A percentile compares a stretch with the other conserved stretches of the same genome.
phyloP scores from a whole-genome alignment of 2,113 vertebrate species.

The Callocephalon fimbriatum region DNA sequence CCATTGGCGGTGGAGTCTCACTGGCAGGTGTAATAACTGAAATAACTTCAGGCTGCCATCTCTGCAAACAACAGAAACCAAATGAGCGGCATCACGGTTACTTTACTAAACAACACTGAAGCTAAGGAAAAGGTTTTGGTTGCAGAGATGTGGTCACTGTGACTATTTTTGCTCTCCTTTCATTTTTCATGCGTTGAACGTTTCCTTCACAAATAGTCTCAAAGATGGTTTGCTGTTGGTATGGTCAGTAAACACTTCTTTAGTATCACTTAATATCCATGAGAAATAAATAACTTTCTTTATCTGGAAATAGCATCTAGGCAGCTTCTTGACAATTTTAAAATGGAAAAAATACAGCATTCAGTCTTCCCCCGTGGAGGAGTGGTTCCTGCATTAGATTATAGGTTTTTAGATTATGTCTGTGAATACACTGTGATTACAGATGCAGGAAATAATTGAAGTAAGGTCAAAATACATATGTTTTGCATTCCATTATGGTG shows the following conservation, averaged over 20 bases:
- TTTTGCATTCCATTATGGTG: not conserved
- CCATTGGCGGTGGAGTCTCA: not conserved
- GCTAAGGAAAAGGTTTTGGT: not conserved
- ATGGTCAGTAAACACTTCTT: not conserved
- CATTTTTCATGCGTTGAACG: not conserved
- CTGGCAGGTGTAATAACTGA: not conserved
- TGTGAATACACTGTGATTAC: not conserved
- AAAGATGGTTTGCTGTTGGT: not conserved
- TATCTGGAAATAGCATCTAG: not conserved
- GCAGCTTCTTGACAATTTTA: not conserved
- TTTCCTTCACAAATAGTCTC: not conserved
- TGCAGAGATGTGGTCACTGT: not conserved
- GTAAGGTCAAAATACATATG: not conserved
- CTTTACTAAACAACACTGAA: rapidly evolving
- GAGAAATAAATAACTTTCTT: not conserved
- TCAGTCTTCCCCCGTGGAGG: not conserved
- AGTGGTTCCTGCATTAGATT: not conserved
- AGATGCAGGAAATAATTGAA: conserved; percentile 22
- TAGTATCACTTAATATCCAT: not conserved
- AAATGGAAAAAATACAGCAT: not conserved
- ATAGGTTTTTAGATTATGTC: not conserved
- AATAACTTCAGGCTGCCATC: not conserved
- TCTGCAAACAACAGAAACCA: not conserved
- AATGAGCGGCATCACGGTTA: rapidly evolving
- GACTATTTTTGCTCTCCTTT: not conserved